Conservation (phyloP, 2,113 vertebrate genomes). For the Halichoerus grypus region DNA sequence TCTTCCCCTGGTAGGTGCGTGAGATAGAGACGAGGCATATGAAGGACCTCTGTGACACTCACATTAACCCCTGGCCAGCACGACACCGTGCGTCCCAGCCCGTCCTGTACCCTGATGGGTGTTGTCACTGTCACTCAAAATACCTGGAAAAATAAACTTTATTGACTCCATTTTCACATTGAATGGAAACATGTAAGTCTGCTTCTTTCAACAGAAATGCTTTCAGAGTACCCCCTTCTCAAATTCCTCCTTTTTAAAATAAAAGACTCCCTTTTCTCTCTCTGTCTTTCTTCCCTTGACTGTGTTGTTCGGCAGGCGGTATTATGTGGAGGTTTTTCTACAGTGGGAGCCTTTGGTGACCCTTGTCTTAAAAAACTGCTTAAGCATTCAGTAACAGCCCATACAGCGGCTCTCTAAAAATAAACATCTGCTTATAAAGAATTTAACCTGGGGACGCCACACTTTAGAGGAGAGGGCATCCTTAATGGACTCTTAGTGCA, state of each 20-base stretch:
- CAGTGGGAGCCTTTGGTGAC: conserved; percentile 71
- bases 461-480: conserved; percentile 57
- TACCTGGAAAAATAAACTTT: conserved; percentile 60
- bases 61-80: not conserved
- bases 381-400: conserved; percentile 77
- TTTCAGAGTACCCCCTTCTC: not conserved
- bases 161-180: conserved; percentile 62
- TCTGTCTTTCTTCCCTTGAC: not conserved
- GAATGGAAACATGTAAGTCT: conserved; percentile 74
- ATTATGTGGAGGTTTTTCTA: conserved; percentile 74
- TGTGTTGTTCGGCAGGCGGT: conserved; percentile 21
- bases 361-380: conserved; percentile 56
- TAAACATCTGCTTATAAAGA: conserved; percentile 80
- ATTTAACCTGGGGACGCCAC: conserved; percentile 69
- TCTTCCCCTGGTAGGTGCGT: no score
- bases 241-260: conserved; percentile 76
- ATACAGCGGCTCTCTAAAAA: conserved; percentile 76
- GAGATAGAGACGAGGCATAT: not conserved
- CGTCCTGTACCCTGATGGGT: not conserved
- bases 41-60: fast-evolving
- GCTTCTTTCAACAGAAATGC: conserved; percentile 72
- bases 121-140: conserved; percentile 62
- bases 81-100: fast-evolving
- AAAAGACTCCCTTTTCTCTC: conserved; percentile 41
- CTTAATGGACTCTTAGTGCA: conserved; percentile 64